phyloP scores from a whole-genome alignment of 2,113 vertebrate genomes.

The Oenanthe melanoleuca region DNA sequence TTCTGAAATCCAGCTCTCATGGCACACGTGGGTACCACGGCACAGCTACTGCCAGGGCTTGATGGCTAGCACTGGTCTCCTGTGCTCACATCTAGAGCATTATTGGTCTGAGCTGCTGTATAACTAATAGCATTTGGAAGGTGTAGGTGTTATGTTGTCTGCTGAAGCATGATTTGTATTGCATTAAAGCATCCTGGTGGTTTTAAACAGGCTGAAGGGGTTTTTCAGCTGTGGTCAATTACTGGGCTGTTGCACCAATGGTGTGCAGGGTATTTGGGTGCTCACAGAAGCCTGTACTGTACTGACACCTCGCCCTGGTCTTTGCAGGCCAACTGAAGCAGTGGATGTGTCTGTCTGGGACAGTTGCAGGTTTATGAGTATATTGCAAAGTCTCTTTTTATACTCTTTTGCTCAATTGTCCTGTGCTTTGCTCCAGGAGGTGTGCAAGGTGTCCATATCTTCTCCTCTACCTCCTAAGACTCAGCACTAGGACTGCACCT shows the following conservation, averaged over 20 bases:
- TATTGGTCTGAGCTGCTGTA: background rate
- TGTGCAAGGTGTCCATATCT: conserved; percentile 34
- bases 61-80: background rate
- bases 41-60: background rate
- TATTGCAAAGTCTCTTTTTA: background rate
- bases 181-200: background rate
- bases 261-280: background rate
- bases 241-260: background rate
- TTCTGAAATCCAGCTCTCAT: background rate
- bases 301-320: accelerated
- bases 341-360: background rate
- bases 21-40: background rate
- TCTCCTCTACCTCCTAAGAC: conserved; percentile 54
- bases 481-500: conserved; percentile 27
- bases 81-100: background rate
- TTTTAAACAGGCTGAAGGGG: background rate
- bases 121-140: conserved; percentile 1
- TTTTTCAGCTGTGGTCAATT: background rate
- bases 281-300: background rate
- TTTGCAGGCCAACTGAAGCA: background rate
- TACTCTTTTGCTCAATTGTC: background rate
- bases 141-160: background rate
- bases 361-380: accelerated
- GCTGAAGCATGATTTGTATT: background rate
- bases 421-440: conserved; percentile 45